Percentiles rank a stretch among this genome's conserved stretches.
These are phyloP conservation scores for Xylophagus ater DNA, from an alignment of 2,888 invertebrate species.

Conservation along the genomic window DNA sequence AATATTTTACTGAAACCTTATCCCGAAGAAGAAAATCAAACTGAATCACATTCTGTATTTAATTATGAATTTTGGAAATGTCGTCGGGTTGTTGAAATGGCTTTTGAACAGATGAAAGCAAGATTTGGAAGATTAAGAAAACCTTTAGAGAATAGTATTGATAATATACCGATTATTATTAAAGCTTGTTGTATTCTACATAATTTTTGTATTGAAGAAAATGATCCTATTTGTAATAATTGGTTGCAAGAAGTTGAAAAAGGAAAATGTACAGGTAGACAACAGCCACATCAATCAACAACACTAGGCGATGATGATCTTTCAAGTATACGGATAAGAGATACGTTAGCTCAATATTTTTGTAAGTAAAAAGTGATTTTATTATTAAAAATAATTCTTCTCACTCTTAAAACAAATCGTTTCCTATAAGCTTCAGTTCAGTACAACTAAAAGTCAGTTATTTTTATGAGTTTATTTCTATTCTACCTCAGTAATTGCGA, in stretches of 20 bases:
- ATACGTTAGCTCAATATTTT: background rate
- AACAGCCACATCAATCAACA: background rate
- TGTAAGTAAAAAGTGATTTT: background rate
- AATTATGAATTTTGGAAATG: background rate
- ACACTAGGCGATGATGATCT: background rate
- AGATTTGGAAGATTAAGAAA: background rate
- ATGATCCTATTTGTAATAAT: background rate
- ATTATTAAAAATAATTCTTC: too few species aligned
- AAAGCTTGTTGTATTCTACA: slow-evolving; percentile 3
- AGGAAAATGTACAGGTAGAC: background rate
- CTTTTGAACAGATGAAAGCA: slow-evolving; percentile 1
- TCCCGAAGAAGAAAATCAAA: background rate
- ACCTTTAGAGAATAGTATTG: background rate
- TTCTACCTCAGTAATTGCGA: too few species aligned
- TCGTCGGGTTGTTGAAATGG: background rate
- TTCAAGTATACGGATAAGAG: background rate
- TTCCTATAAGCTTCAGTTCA: too few species aligned
- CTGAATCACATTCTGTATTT: background rate
- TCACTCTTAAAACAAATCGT: too few species aligned
- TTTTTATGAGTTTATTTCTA: too few species aligned
- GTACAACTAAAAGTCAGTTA: too few species aligned
- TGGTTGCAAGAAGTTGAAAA: background rate
- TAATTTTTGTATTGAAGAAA: background rate
- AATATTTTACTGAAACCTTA: background rate
- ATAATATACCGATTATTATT: background rate